Evolutionary conservation across 2,113 vertebrate species (phyloP).

Genomic region (Brachyhypopomus occidentalis): DNA sequence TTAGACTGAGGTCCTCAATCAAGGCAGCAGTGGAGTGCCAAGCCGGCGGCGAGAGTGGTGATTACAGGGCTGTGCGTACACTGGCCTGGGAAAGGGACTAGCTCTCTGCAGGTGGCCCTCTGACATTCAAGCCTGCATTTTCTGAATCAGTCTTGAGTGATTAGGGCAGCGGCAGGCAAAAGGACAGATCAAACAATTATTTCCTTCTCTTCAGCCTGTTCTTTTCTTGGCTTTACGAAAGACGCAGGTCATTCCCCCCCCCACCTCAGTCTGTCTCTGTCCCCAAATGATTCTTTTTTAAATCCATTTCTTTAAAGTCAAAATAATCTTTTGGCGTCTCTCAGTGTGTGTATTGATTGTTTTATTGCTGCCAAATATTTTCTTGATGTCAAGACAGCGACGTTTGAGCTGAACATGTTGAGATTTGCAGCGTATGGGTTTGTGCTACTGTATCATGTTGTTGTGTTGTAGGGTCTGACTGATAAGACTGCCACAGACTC

Average conservation of each 20-base stretch:
- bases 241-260: slow-evolving; percentile 48
- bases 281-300: slow-evolving; percentile 14
- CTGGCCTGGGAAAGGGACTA: slow-evolving; percentile 93
- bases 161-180: slow-evolving; percentile 94
- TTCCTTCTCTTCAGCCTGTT: slow-evolving; percentile 69
- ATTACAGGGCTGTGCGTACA: slow-evolving; percentile 93
- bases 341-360: neutral
- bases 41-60: slow-evolving; percentile 93
- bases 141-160: slow-evolving; percentile 99
- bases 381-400: neutral
- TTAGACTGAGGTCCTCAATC: slow-evolving; percentile 99
- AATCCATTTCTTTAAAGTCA: slow-evolving; percentile 25
- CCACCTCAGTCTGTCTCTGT: slow-evolving; percentile 18
- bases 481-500: neutral
- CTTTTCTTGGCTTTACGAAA: slow-evolving; percentile 71
- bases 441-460: too few relatives aligned
- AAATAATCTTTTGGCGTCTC: neutral
- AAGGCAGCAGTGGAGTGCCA: slow-evolving; percentile 91
- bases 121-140: slow-evolving; percentile 98
- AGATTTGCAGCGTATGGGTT: neutral
- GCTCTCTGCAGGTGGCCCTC: slow-evolving; percentile 96
- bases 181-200: slow-evolving; percentile 83
- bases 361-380: slow-evolving; percentile 10
- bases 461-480: neutral
- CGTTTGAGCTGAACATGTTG: neutral